Evolutionary conservation across 2,113 vertebrate genomes (phyloP), one percentile per base, ranked within the genome.

Genomic region (Microtus montanus): DNA sequence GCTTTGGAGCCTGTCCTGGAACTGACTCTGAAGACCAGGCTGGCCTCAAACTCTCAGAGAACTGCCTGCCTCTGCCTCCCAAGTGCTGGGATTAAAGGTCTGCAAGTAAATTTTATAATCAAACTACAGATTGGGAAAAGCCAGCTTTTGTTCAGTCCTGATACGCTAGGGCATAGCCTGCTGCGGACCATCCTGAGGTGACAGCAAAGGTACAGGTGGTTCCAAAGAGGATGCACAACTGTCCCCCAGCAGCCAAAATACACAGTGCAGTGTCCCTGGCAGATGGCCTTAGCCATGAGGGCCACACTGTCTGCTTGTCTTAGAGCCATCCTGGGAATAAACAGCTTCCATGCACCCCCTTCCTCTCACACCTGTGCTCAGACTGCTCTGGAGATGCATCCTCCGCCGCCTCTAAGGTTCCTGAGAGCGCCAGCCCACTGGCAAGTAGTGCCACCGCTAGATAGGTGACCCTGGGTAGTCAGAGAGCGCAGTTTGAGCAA

Each of bases 201-300:
- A 41, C 17, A 2, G 9, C 41, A 7, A 26, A 52, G 9, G 11
- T 11, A 22, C 12, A 80, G 70, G 44, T 52, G 9, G 49, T 19
- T 5, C 47, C n/a, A 15, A 35, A 47, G 47, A 61, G 38, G 28
- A 44, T 47, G 3, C 15, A 38, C 1, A 41, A n/a, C 61, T 22
- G 3, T n/a, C 11, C 26, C 44, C 33, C 61, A 61, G 61, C 94
- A 68, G 24, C 64, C 58, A 3, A 38, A 75, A 74, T n/a, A 83
- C 7, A 0, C 0, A 2, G 26, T 24, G 0, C 0, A 11, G 82
- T 38, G 30, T 38, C 77, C 17, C 12, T 58, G 22, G 4, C 61
- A 49, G 24, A 52, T 33, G 66, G 49, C 26, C 1, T 33, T 38
- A 10, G n/a, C 61, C 30, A 13, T 26, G 64, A 15, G n/a, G 49